A percentile compares a stretch with the other conserved stretches of the same genome.
phyloP scores from a whole-genome alignment of 2,888 invertebrate species.

The Dynastes hyllus region DNA sequence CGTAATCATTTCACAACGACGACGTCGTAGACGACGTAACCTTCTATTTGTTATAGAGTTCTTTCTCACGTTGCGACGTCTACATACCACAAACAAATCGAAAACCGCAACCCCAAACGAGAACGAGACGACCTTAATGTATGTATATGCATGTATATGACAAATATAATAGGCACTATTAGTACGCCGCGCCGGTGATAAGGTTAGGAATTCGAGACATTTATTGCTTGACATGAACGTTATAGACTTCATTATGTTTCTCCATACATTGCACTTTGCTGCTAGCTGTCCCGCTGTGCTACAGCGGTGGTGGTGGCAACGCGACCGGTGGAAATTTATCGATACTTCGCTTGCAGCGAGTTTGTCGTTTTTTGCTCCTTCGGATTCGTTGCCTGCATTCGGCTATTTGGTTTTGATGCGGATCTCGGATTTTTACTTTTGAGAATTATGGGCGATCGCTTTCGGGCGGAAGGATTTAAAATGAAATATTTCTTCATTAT shows the following conservation, averaged over 20 bases:
- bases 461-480: neutral
- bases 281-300: neutral
- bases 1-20: neutral
- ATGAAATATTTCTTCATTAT: slow-evolving; percentile 14
- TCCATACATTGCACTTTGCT: neutral
- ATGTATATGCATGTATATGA: slow-evolving; percentile 21
- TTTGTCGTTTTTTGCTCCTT: neutral
- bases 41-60: neutral
- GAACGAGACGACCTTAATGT: neutral
- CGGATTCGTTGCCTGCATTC: neutral
- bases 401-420: neutral
- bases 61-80: neutral
- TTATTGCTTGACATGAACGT: slow-evolving; percentile 24
- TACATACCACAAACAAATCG: neutral
- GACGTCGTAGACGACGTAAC: neutral
- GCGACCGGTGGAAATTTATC: slow-evolving; percentile 1
- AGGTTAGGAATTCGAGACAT: slow-evolving; percentile 23
- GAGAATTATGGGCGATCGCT: neutral
- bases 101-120: neutral
- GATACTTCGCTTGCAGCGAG: slow-evolving; percentile 10
- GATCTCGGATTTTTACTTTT: neutral
- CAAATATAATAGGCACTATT: slow-evolving; percentile 9
- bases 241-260: slow-evolving; percentile 21
- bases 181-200: slow-evolving; percentile 3
- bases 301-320: neutral